Evolutionary conservation across 2,113 vertebrate species (phyloP).

Genomic region (Urocynchramus pylzowi): DNA sequence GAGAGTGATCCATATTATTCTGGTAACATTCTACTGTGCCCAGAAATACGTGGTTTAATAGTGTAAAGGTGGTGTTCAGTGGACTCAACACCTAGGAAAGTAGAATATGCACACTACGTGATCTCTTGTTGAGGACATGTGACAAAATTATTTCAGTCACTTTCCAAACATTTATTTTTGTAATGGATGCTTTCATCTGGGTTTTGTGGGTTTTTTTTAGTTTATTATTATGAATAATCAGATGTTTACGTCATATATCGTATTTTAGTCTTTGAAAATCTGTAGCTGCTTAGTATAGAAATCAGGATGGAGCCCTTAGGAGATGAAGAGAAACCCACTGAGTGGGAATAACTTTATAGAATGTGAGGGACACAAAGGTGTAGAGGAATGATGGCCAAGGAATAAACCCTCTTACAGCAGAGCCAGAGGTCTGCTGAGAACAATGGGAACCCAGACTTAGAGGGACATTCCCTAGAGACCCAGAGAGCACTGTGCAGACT

Average conservation of each 20-base stretch:
- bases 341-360: neutral
- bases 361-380: neutral
- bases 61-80: neutral
- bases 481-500: neutral
- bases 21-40: neutral
- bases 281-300: neutral
- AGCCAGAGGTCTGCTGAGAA: neutral
- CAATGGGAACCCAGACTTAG: neutral
- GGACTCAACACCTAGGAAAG: neutral
- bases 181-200: neutral
- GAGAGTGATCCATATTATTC: neutral
- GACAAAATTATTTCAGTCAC: neutral
- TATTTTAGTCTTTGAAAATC: neutral
- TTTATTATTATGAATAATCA: neutral
- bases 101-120: rapidly evolving
- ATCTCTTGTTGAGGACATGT: neutral
- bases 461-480: neutral
- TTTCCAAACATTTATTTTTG: neutral
- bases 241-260: neutral
- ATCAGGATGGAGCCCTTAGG: neutral
- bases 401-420: neutral
- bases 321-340: neutral
- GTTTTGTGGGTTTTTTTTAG: neutral
- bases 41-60: neutral
- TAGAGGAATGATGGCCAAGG: neutral